Evolutionary conservation across 1,140 invertebrate genomes (phyloP).

Genomic region (Cheumatopsyche charites): DNA sequence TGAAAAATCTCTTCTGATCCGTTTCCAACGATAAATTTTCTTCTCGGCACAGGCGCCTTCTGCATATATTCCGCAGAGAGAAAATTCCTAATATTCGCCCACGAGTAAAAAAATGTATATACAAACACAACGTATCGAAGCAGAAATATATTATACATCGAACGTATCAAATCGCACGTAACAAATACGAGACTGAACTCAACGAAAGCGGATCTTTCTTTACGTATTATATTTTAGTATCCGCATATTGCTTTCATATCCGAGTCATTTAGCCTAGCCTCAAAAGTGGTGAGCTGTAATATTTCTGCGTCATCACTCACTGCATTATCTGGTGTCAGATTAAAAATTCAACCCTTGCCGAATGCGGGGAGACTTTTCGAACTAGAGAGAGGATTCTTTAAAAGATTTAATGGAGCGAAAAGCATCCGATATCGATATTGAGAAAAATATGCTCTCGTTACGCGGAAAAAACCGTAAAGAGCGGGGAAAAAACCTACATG

Average conservation of each 20-base stretch:
- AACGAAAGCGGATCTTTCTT: no score
- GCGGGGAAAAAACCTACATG: neutral
- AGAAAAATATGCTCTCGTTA: conserved; percentile 28
- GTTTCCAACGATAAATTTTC: conserved; percentile 32
- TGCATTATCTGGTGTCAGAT: conserved; percentile 17
- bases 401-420: conserved; percentile 27
- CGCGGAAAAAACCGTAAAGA: conserved; percentile 2
- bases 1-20: conserved; percentile 24
- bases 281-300: neutral
- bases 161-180: no score
- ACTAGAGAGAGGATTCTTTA: conserved; percentile 3
- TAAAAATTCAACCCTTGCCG: conserved; percentile 28
- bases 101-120: neutral
- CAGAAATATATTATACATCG: neutral
- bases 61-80: conserved; percentile 1
- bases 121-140: neutral
- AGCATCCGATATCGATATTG: conserved; percentile 25
- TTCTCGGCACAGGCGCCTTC: neutral
- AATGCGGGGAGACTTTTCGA: neutral
- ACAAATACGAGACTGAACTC: no score
- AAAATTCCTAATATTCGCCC: conserved; percentile 26
- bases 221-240: no score
- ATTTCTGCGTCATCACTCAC: conserved; percentile 2
- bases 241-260: neutral
- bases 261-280: conserved; percentile 3